Evolutionary conservation across 2,888 invertebrate genomes (phyloP).

Genomic region (Leucophenga montana): DNA sequence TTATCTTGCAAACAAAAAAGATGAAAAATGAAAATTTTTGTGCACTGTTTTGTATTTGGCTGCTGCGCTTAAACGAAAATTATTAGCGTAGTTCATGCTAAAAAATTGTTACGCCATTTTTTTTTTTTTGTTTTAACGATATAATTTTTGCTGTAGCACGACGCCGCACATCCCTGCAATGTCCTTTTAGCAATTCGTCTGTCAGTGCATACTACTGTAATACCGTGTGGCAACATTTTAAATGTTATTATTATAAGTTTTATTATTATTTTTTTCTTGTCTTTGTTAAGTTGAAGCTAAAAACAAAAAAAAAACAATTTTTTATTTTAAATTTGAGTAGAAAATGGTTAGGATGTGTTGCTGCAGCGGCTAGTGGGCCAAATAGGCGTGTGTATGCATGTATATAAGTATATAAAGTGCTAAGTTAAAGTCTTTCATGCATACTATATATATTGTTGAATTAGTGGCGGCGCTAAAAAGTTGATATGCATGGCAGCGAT

Average conservation of each 20-base stretch:
- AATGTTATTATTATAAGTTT: slow-evolving; percentile 61
- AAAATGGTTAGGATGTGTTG: slow-evolving; percentile 25
- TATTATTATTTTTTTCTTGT: slow-evolving; percentile 28
- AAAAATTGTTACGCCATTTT: too few species aligned
- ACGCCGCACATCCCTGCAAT: background rate
- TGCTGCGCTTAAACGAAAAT: too few species aligned
- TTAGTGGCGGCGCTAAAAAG: background rate
- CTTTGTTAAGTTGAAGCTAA: background rate
- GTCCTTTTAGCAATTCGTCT: too few species aligned
- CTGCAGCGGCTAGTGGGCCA: background rate
- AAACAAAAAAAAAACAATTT: too few species aligned
- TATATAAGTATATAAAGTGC: slow-evolving; percentile 58
- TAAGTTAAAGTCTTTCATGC: slow-evolving; percentile 61
- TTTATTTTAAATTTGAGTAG: slow-evolving; percentile 38
- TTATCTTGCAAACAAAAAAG: too few species aligned
- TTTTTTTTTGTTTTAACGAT: too few species aligned
- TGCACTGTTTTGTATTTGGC: too few species aligned
- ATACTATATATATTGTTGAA: background rate
- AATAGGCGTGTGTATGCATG: slow-evolving; percentile 39
- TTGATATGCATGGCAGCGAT: background rate
- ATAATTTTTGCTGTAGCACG: too few species aligned
- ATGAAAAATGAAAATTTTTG: too few species aligned
- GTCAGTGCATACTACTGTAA: slow-evolving; percentile 19
- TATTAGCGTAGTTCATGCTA: too few species aligned
- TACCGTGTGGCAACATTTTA: slow-evolving; percentile 55